Percentiles rank a stretch among this genome's conserved stretches.
These are phyloP conservation scores for Trichonephila clavata DNA, from an alignment of 1,140 invertebrate genomes.

Conservation along the genomic window DNA sequence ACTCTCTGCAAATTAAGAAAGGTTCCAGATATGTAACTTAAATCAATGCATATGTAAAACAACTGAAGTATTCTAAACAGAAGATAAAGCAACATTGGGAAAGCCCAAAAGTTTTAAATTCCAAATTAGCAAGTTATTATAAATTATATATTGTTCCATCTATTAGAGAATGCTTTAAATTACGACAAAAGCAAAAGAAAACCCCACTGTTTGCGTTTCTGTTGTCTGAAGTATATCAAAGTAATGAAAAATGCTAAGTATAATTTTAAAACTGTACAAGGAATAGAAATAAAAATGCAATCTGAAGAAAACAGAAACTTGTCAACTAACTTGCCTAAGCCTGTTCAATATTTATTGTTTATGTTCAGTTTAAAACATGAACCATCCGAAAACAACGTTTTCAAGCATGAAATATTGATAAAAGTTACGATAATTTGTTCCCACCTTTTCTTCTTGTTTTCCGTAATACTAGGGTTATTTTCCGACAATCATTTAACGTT, in stretches of 20 bases:
- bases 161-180: too few species aligned
- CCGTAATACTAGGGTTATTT: not conserved
- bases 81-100: too few species aligned
- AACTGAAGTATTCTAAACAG: too few species aligned
- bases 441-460: not conserved
- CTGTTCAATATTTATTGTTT: not conserved
- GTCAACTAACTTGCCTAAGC: not conserved
- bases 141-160: too few species aligned
- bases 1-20: too few species aligned
- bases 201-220: too few species aligned
- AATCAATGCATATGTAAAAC: too few species aligned
- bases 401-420: not conserved
- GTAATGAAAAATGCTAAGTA: not conserved
- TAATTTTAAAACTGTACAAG: not conserved
- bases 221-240: not conserved
- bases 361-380: not conserved
- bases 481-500: conserved; percentile 4
- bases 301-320: not conserved
- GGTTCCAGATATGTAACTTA: too few species aligned
- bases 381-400: not conserved
- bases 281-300: not conserved
- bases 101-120: too few species aligned
- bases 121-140: accelerated
- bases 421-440: not conserved
- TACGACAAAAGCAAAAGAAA: too few species aligned